Evolutionary conservation across 1,140 invertebrate genomes (phyloP).

Genomic region (Neodiprion fabricii): DNA sequence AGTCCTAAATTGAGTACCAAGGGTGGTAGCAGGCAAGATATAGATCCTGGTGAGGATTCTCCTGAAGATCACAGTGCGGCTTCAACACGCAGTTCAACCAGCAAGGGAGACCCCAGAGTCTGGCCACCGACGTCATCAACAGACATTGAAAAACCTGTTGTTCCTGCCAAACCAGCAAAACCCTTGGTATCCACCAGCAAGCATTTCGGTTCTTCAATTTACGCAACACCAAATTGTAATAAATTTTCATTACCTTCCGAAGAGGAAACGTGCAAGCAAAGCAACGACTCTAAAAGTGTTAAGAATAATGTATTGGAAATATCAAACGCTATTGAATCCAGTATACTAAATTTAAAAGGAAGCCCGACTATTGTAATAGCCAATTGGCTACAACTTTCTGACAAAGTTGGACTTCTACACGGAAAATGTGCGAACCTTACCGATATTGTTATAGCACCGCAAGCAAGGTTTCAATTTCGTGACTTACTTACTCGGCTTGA

Average conservation of each 20-base stretch:
- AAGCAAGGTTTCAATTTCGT: slow-evolving; percentile 87
- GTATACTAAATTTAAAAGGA: slow-evolving; percentile 68
- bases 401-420: slow-evolving; percentile 81
- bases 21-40: slow-evolving; percentile 45
- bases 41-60: slow-evolving; percentile 58
- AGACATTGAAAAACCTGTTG: slow-evolving; percentile 72
- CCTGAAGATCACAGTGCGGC: slow-evolving; percentile 59
- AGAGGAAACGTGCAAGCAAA: slow-evolving; percentile 35
- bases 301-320: slow-evolving; percentile 75
- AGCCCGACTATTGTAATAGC: slow-evolving; percentile 67
- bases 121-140: slow-evolving; percentile 62
- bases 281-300: slow-evolving; percentile 49
- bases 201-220: slow-evolving; percentile 62
- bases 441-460: slow-evolving; percentile 79
- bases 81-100: slow-evolving; percentile 56
- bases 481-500: slow-evolving; percentile 85
- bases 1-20: slow-evolving; percentile 69
- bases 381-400: slow-evolving; percentile 83
- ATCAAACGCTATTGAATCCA: slow-evolving; percentile 71
- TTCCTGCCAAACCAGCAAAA: slow-evolving; percentile 69
- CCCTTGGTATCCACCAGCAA: slow-evolving; percentile 53
- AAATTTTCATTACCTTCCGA: slow-evolving; percentile 32
- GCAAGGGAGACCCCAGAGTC: slow-evolving; percentile 61
- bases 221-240: slow-evolving; percentile 64
- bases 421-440: slow-evolving; percentile 77